Evolutionary conservation across 2,797 vertebrate genomes (phyloP), one percentile per base, ranked within the genome.

Genomic region (Mico argentatus): DNA sequence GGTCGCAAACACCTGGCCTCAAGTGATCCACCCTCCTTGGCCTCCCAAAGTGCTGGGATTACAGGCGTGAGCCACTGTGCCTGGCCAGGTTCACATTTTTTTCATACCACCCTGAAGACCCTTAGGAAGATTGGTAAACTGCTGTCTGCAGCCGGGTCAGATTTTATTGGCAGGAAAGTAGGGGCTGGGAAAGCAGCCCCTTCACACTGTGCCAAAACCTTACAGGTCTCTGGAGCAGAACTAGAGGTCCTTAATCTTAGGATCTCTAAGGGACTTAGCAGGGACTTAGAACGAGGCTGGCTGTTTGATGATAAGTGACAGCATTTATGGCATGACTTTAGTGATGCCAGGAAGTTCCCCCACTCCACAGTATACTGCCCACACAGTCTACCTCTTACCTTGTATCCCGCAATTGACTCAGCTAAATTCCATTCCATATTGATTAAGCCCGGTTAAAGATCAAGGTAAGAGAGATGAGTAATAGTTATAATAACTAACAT

Each of bases 91-190:
- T 52, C 27, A 55, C 33, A 81, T 15, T 88, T 81, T 95, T 95
- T 95, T 72, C 36, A 48, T 85, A 57, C 22, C 48, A 90, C 24
- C 20, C 77, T 91, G 61, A 94, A 73, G 75, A 75, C 33, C n/a
- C 19, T 20, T 50, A 13, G 44, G 72, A 90, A 94, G 70, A 59
- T 46, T 95, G 90, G 93, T 33, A 93, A 26, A 73, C 33, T 77
- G 81, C 61, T 87, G 4, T 82, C 83, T 83, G 52, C 26, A 90
- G 82, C 41, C 39, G 36, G 72, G 7, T 36, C 73, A 46, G 81
- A 76, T 90, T 92, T 88, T n/a, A 77, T 73, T 90, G 94, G 73
- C 73, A 82, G 46, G 81, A 92, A 52, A 36, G 39, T 85, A 73
- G 52, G 20, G 41, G 30, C 33, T 50, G 52, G 61, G 52, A 95